phyloP scores from a whole-genome alignment of 1,140 invertebrate species.

The Catajapyx aquilonaris region DNA sequence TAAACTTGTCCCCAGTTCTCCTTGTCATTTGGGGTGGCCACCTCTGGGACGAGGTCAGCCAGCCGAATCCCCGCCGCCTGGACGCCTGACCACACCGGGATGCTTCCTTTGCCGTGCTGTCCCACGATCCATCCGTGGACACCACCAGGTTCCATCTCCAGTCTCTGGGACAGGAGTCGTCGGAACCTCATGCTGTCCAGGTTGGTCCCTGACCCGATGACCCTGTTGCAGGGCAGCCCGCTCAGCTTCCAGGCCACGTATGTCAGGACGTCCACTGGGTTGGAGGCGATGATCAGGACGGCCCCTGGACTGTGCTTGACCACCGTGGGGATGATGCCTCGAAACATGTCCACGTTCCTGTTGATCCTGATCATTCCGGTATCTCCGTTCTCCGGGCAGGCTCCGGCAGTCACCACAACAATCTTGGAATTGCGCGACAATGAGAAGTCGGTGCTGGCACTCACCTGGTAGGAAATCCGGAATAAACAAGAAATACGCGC shows the following conservation, averaged over 20 bases:
- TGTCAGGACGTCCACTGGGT: slow-evolving; percentile 24
- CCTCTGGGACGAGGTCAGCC: slow-evolving; percentile 45
- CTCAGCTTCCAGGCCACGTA: slow-evolving; percentile 26
- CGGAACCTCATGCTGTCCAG: slow-evolving; percentile 24
- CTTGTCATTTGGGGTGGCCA: slow-evolving; percentile 44
- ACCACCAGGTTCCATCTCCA: too few species aligned
- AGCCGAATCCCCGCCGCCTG: slow-evolving; percentile 72
- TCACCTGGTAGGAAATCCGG: too few species aligned
- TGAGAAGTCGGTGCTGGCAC: too few species aligned
- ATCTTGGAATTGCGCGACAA: too few species aligned
- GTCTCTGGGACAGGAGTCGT: slow-evolving; percentile 19
- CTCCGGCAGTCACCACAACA: slow-evolving; percentile 24
- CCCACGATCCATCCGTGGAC: too few species aligned
- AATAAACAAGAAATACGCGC: too few species aligned
- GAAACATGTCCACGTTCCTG: slow-evolving; percentile 23
- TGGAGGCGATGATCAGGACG: slow-evolving; percentile 22
- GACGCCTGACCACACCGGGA: slow-evolving; percentile 81
- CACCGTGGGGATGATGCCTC: slow-evolving; percentile 17
- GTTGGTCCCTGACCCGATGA: slow-evolving; percentile 25
- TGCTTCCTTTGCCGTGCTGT: too few species aligned
- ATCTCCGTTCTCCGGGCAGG: slow-evolving; percentile 22
- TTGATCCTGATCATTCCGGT: slow-evolving; percentile 20
- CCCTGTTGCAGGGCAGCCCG: slow-evolving; percentile 20
- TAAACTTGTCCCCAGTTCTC: slow-evolving; percentile 61
- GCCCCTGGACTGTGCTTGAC: slow-evolving; percentile 22